A percentile compares a stretch with the other conserved stretches of the same genome.
Evolutionary conservation across 2,888 invertebrate genomes (phyloP).

Genomic region (Agrilus mali): DNA sequence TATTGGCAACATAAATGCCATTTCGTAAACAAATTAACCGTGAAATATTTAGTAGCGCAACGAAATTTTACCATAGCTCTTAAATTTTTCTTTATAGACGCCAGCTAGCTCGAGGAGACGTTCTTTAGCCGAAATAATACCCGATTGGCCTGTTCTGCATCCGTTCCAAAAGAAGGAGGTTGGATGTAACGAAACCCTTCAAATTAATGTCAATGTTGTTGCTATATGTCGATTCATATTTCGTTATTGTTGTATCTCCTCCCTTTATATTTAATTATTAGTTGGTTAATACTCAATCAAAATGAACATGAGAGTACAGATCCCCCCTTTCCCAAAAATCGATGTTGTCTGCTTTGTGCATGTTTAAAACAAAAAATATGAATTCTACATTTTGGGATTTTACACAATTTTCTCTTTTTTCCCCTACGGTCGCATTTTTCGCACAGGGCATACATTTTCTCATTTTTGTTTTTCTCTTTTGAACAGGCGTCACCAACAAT

Average conservation of each 20-base stretch:
- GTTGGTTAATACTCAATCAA: too few species aligned
- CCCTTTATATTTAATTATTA: too few species aligned
- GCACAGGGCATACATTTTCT: not conserved
- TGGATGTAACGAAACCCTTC: constrained; percentile 37
- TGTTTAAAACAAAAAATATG: not conserved
- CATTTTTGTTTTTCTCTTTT: not conserved
- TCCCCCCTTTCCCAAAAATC: too few species aligned
- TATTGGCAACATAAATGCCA: too few species aligned
- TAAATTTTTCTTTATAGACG: constrained; percentile 36
- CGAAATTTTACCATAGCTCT: constrained; percentile 4
- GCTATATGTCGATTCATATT: too few species aligned
- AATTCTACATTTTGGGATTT: too few species aligned
- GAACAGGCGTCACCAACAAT: not conserved
- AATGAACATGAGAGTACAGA: too few species aligned
- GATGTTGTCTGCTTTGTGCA: not conserved
- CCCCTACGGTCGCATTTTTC: not conserved
- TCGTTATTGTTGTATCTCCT: too few species aligned
- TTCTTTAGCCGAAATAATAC: constrained; percentile 89
- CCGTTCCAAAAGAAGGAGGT: constrained; percentile 77
- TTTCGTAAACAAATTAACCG: too few species aligned
- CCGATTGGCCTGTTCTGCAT: constrained; percentile 89
- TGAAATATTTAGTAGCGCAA: too few species aligned
- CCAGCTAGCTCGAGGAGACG: constrained; percentile 57
- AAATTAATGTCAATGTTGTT: too few species aligned
- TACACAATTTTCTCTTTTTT: too few species aligned